phyloP scores from a whole-genome alignment of 1,140 invertebrate species.

The Pantala flavescens region DNA sequence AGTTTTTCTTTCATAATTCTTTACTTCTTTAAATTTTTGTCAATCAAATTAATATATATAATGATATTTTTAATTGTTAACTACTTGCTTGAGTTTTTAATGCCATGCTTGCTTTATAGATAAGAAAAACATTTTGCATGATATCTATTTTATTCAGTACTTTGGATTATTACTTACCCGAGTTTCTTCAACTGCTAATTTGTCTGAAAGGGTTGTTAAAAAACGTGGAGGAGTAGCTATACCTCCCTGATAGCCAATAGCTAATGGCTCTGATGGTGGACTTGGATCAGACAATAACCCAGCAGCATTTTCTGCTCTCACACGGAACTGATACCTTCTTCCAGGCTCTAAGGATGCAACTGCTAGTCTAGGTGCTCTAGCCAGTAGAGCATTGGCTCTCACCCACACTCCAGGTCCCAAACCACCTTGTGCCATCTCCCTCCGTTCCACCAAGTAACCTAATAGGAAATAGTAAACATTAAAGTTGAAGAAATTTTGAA shows the following conservation, averaged over 20 bases:
- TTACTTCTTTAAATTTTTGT: no score
- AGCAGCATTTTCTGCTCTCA: conserved; percentile 74
- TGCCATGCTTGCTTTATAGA: no score
- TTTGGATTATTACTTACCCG: conserved; percentile 37
- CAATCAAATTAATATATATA: no score
- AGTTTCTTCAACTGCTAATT: conserved; percentile 61
- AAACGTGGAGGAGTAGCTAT: conserved; percentile 56
- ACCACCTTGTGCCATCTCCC: conserved; percentile 38
- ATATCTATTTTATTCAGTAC: no score
- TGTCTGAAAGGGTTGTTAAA: conserved; percentile 51
- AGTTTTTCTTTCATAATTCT: no score
- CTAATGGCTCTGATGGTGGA: conserved; percentile 64
- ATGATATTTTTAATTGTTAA: no score
- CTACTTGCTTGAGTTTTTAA: no score
- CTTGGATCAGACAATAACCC: conserved; percentile 64
- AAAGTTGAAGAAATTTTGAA: background rate
- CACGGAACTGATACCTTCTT: conserved; percentile 79
- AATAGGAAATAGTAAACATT: background rate
- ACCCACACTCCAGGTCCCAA: conserved; percentile 64
- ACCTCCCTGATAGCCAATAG: conserved; percentile 53
- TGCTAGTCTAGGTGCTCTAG: conserved; percentile 56
- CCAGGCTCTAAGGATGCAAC: conserved; percentile 71
- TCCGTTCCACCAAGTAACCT: conserved; percentile 69
- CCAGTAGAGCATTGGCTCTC: conserved; percentile 55
- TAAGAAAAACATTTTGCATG: no score